Percentiles rank a stretch among this genome's conserved stretches.
These are phyloP conservation scores for Chrysochloris asiatica DNA, from an alignment of 2,113 vertebrate genomes.

Conservation along the genomic window DNA sequence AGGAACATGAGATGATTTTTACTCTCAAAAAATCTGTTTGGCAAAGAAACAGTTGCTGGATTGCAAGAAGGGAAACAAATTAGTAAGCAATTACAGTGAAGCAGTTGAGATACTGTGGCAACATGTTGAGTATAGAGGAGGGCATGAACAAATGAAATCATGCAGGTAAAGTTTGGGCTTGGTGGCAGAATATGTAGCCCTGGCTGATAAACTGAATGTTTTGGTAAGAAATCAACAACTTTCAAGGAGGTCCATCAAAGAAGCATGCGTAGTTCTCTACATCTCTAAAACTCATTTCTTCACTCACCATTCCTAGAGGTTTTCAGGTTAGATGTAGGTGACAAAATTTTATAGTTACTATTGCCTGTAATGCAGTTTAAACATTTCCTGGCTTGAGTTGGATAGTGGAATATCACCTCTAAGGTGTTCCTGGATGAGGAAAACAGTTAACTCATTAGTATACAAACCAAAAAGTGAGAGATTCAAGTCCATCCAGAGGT, in stretches of 20 bases:
- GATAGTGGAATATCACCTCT: too few relatives aligned
- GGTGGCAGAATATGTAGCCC: too few relatives aligned
- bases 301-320: background rate
- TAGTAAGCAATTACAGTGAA: too few relatives aligned
- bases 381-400: background rate
- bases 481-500: background rate
- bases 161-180: too few relatives aligned
- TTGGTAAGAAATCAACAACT: background rate
- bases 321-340: background rate
- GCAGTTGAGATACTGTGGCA: fast-evolving
- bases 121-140: too few relatives aligned
- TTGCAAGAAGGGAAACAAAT: background rate
- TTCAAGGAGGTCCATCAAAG: background rate
- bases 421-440: background rate
- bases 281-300: background rate
- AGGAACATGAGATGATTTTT: background rate
- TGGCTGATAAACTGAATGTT: background rate
- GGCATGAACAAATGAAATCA: too few relatives aligned
- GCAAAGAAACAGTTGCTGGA: too few relatives aligned
- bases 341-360: background rate
- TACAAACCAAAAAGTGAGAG: background rate
- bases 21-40: background rate
- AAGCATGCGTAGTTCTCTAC: too few relatives aligned
- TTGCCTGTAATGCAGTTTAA: too few relatives aligned
- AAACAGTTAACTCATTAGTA: background rate